Evolutionary conservation across 2,797 vertebrate species (phyloP).

Genomic region (Propithecus perrieri): DNA sequence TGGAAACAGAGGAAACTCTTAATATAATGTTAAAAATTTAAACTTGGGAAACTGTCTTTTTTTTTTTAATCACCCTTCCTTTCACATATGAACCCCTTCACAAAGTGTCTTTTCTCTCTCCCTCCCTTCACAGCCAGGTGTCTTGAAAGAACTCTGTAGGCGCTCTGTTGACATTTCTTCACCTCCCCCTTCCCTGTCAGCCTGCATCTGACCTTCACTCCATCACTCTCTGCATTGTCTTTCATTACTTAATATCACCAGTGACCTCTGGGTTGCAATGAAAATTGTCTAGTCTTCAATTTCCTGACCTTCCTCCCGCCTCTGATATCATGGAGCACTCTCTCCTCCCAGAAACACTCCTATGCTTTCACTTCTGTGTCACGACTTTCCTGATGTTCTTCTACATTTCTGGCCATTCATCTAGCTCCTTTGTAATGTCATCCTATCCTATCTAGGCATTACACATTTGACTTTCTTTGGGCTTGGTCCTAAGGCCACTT

Average conservation of each 20-base stretch:
- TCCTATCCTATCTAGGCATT: neutral
- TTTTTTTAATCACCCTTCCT: neutral
- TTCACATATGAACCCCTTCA: neutral
- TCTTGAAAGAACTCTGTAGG: neutral
- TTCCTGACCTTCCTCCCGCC: neutral
- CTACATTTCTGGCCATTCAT: neutral
- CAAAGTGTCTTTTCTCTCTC: neutral
- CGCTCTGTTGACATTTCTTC: neutral
- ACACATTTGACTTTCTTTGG: neutral
- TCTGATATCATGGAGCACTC: neutral
- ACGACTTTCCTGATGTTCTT: neutral
- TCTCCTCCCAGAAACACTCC: neutral
- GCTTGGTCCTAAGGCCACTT: neutral
- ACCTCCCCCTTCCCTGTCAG: neutral
- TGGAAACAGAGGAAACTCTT: neutral
- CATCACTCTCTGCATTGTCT: neutral
- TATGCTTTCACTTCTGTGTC: neutral
- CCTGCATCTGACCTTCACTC: neutral
- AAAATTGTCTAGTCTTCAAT: neutral
- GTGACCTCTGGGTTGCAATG: neutral
- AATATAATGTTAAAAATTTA: neutral
- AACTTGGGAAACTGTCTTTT: neutral
- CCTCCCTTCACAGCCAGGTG: neutral
- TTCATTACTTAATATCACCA: neutral
- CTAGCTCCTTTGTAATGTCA: neutral